phyloP scores from a whole-genome alignment of 1,140 invertebrate species.

The Aphis craccivora region DNA sequence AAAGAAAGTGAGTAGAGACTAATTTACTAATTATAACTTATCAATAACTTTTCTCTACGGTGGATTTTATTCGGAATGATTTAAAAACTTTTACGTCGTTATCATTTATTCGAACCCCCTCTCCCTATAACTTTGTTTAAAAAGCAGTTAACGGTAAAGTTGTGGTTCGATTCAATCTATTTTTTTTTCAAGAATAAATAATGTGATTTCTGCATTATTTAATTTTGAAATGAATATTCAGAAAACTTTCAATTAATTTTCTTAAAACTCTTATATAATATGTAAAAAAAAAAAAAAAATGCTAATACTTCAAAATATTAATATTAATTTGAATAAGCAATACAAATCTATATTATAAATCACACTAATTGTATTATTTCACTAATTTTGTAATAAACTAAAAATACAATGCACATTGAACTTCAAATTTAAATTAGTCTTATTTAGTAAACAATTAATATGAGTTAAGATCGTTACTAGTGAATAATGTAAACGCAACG shows the following conservation, averaged over 20 bases:
- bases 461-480: background rate
- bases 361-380: background rate
- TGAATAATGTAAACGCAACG: background rate
- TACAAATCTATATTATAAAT: background rate
- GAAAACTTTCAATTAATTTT: background rate
- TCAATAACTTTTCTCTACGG: background rate
- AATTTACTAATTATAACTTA: background rate
- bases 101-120: background rate
- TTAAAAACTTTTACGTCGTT: constrained; percentile 2
- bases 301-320: background rate
- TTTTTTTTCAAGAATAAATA: constrained; percentile 14
- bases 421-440: background rate
- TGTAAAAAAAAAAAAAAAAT: background rate
- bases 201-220: background rate
- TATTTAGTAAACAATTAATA: background rate
- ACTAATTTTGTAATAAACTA: background rate
- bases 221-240: background rate
- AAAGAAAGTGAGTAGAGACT: background rate
- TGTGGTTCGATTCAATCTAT: constrained; percentile 11
- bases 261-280: background rate
- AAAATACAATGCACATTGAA: background rate
- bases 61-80: background rate
- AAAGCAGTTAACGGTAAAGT: background rate
- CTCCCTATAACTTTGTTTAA: background rate
- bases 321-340: background rate